Percentiles rank a stretch among this genome's conserved stretches.
These are phyloP conservation scores for Acholoe squamosa DNA, from an alignment of 2,888 invertebrate genomes.

Conservation along the genomic window DNA sequence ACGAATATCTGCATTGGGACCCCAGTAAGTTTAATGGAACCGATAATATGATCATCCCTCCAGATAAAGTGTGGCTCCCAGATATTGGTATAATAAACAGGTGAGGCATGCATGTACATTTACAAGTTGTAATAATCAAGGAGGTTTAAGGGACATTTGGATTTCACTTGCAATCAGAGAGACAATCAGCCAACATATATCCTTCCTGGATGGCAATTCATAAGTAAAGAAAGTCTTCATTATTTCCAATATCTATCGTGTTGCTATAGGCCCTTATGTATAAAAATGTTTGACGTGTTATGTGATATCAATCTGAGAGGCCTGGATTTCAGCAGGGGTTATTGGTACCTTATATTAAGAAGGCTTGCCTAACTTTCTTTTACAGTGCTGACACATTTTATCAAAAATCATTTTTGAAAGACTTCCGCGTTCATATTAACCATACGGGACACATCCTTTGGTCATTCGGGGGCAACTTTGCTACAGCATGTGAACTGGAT, in stretches of 20 bases:
- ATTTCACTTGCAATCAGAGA: too few species aligned
- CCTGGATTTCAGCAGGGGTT: too few species aligned
- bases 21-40: background rate
- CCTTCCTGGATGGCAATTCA: too few species aligned
- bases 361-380: background rate
- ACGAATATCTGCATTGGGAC: background rate
- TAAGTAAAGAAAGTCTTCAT: too few species aligned
- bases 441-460: constrained; percentile 66
- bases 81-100: background rate
- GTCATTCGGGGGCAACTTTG: constrained; percentile 67
- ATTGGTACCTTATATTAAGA: too few species aligned
- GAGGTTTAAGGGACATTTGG: too few species aligned
- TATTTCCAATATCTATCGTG: too few species aligned
- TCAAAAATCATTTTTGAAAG: constrained; percentile 42
- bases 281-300: too few species aligned
- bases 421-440: constrained; percentile 65
- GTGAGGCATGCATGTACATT: background rate
- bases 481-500: constrained; percentile 64
- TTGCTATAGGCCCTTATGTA: too few species aligned
- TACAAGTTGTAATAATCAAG: too few species aligned
- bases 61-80: background rate
- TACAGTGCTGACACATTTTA: constrained; percentile 66
- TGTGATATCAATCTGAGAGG: too few species aligned
- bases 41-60: background rate
- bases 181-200: too few species aligned